Evolutionary conservation across 2,797 vertebrate species (phyloP).

Genomic region (Dryobates pubescens): DNA sequence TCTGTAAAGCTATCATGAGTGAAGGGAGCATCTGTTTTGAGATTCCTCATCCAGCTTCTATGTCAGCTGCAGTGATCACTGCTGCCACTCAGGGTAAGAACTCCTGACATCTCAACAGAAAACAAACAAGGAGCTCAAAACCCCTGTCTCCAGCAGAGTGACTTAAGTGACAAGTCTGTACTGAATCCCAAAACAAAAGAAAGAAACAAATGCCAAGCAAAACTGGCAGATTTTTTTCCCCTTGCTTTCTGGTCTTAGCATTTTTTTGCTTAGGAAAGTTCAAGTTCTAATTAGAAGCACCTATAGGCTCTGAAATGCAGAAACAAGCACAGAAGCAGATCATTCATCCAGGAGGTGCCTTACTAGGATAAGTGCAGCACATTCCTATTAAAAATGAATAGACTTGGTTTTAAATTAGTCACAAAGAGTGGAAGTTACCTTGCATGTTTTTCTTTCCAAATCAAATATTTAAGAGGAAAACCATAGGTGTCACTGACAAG

Average conservation of each 20-base stretch:
- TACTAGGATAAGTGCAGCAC: neutral
- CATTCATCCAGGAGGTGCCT: neutral
- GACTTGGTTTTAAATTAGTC: constrained; percentile 49
- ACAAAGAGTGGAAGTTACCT: constrained; percentile 42
- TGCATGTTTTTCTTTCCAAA: constrained; percentile 68
- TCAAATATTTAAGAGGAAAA: constrained; percentile 76
- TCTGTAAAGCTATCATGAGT: neutral
- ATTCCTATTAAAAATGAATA: constrained; percentile 71
- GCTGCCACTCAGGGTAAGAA: neutral
- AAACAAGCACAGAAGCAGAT: neutral
- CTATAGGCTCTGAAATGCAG: neutral
- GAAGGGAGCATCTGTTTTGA: constrained; percentile 11
- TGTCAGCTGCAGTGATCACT: neutral
- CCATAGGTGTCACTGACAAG: constrained; percentile 40
- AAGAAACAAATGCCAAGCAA: neutral
- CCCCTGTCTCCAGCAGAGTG: neutral
- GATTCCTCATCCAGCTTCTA: neutral
- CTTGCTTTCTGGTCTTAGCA: neutral
- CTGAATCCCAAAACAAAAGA: neutral
- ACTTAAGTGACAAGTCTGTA: neutral
- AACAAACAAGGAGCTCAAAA: neutral
- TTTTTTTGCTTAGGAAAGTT: neutral
- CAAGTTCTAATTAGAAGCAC: neutral
- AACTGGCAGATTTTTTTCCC: neutral
- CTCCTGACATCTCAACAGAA: neutral